Evolutionary conservation across 2,797 vertebrate genomes (phyloP).

Genomic region (Hydrophis major): DNA sequence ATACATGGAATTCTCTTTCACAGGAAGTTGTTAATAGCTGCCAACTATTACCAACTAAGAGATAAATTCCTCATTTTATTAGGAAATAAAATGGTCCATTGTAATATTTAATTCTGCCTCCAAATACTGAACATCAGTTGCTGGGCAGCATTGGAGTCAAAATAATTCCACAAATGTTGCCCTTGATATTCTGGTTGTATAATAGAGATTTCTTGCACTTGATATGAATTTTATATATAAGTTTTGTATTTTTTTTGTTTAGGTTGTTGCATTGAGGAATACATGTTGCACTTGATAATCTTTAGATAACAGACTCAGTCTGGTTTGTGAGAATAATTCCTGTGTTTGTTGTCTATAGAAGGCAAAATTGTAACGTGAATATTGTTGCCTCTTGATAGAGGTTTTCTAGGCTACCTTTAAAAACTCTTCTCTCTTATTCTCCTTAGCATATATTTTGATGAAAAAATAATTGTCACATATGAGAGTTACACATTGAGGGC

Average conservation of each 20-base stretch:
- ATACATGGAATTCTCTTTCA: not conserved
- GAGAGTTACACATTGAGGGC: not conserved
- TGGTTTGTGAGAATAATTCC: constrained; percentile 18
- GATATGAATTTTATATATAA: not conserved
- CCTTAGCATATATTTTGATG: not conserved
- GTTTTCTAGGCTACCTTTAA: not conserved
- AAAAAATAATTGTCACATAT: not conserved
- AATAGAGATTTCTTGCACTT: not conserved
- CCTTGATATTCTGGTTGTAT: not conserved
- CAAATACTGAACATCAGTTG: not conserved
- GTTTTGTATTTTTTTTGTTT: not conserved
- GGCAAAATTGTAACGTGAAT: not conserved
- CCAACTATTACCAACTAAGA: not conserved
- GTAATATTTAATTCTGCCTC: not conserved
- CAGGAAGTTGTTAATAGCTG: not conserved
- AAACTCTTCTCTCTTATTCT: not conserved
- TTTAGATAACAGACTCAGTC: not conserved
- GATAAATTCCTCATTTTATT: not conserved
- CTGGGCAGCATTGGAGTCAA: not conserved
- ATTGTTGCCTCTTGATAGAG: not conserved
- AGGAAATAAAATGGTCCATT: not conserved
- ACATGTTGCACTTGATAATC: constrained; percentile 1
- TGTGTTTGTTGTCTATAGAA: not conserved
- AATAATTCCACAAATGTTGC: not conserved
- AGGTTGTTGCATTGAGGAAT: not conserved